A percentile compares a stretch with the other conserved stretches of the same genome.
Evolutionary conservation across 2,888 invertebrate species (phyloP).

Genomic region (Achlya flavicornis): DNA sequence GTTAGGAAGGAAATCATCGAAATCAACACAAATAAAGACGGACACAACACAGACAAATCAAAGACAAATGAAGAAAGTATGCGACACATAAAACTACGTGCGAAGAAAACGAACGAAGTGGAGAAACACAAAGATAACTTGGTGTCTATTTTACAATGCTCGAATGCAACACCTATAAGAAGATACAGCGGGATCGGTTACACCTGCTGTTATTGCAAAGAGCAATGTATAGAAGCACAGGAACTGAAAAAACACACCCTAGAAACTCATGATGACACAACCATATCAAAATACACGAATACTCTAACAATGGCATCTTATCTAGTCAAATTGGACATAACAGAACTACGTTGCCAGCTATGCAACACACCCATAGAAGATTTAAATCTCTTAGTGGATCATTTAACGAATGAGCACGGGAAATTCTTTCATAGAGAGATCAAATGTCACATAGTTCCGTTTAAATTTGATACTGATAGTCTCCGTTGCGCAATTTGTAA

Average conservation of each 20-base stretch:
- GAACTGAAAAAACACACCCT: slow-evolving; percentile 49
- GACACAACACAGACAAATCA: too few species aligned
- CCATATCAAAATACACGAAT: slow-evolving; percentile 35
- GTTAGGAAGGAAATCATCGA: slow-evolving; percentile 25
- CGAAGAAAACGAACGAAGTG: slow-evolving; percentile 15
- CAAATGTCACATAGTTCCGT: slow-evolving; percentile 54
- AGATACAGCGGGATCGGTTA: slow-evolving; percentile 48
- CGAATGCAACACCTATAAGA: slow-evolving; percentile 54
- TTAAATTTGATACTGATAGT: slow-evolving; percentile 43
- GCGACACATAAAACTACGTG: neutral
- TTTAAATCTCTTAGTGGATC: slow-evolving; percentile 42
- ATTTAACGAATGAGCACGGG: slow-evolving; percentile 43
- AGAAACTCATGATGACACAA: slow-evolving; percentile 29
- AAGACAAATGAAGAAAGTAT: neutral
- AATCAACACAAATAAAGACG: slow-evolving; percentile 18
- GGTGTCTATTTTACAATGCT: slow-evolving; percentile 32
- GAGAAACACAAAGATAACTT: slow-evolving; percentile 28
- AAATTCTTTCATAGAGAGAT: slow-evolving; percentile 40
- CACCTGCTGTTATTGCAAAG: slow-evolving; percentile 51
- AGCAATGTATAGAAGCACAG: slow-evolving; percentile 38
- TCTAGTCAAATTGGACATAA: slow-evolving; percentile 58
- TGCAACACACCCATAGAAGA: slow-evolving; percentile 37
- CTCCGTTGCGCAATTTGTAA: slow-evolving; percentile 44
- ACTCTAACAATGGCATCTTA: slow-evolving; percentile 25
- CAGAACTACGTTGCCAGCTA: slow-evolving; percentile 47